These are phyloP conservation scores for Caenorhabditis tropicalis DNA, from an alignment of 1,140 invertebrate genomes.

Conservation along the genomic window DNA sequence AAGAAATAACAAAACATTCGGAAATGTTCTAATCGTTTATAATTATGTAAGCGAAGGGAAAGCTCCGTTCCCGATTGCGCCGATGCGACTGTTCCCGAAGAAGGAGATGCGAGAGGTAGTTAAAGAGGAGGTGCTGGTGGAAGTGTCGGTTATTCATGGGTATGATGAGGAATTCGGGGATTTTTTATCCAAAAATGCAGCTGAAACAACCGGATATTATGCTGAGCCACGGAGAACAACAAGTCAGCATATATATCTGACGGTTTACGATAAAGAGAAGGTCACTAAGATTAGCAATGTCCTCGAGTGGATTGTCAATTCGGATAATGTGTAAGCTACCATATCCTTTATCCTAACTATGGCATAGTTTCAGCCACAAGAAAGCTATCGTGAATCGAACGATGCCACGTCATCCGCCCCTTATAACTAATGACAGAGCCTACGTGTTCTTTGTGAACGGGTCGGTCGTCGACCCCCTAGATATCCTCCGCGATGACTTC, in stretches of 20 bases:
- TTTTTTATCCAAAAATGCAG: background rate
- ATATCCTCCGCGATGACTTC: conserved; percentile 36
- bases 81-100: background rate
- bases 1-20: background rate
- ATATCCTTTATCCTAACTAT: too few species aligned
- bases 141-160: too few species aligned
- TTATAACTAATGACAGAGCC: conserved; percentile 14
- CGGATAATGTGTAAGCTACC: background rate
- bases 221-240: background rate
- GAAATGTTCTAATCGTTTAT: conserved; percentile 46
- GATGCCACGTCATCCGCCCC: conserved; percentile 12
- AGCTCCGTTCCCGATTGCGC: background rate
- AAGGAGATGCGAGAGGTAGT: background rate
- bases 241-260: conserved; percentile 15
- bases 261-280: background rate
- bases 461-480: background rate
- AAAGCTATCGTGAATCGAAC: background rate
- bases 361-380: conserved; percentile 19
- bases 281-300: background rate
- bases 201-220: background rate
- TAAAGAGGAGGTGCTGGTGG: too few species aligned
- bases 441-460: conserved; percentile 44
- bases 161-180: conserved; percentile 39
- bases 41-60: background rate
- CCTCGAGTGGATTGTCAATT: conserved; percentile 4